Evolutionary conservation across 2,113 vertebrate genomes (phyloP), one percentile per base, ranked within the genome.

Genomic region (Craseonycteris thonglongyai): DNA sequence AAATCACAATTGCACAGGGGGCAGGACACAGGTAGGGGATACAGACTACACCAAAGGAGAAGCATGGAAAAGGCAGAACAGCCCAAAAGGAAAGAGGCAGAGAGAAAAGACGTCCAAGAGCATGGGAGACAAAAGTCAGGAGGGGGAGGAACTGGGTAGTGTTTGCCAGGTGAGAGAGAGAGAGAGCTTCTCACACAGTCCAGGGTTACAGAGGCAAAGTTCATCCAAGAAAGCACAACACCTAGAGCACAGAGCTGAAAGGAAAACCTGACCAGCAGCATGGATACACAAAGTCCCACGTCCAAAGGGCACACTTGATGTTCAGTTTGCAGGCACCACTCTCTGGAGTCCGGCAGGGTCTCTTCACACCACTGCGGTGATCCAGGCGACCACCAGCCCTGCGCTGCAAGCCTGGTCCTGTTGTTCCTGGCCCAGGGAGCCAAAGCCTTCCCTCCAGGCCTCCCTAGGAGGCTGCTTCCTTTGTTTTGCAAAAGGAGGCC

Each of bases 401-500:
- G 63, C 40, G 95, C 80, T 71, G 22, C n/a, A 0, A 0, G 47
- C 88, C 93, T 85, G 89, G 80, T 84, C 96, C 96, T 97, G 97
- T 97, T 93, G 74, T 96, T 97, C 96, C 96, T 97, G 97, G 97
- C 97, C 94, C 56, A 85, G 82, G 94, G 76, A 95, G 85, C 92
- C 94, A 86, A 83, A 94, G 88, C 95, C 85, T 92, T 97, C 96
- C 97, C 96, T 97, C 80, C 91, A 94, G 96, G 96, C 90, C 96
- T 92, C 97, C 96, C 89, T 83, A 96, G 96, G 94, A 94, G 97
- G 95, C 95, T 22, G 97, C 95, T 98, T 98, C 98, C 98, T 98
- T 98, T 98, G 98, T 98, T 98, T 98, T 89, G 96, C 95, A 96
- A 96, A 95, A 86, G 69, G 96, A 98, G 97, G 96, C 96, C 96